Base-by-base conservation (phyloP, 2,113 vertebrate genomes). In the Larimichthys crocea region DNA sequence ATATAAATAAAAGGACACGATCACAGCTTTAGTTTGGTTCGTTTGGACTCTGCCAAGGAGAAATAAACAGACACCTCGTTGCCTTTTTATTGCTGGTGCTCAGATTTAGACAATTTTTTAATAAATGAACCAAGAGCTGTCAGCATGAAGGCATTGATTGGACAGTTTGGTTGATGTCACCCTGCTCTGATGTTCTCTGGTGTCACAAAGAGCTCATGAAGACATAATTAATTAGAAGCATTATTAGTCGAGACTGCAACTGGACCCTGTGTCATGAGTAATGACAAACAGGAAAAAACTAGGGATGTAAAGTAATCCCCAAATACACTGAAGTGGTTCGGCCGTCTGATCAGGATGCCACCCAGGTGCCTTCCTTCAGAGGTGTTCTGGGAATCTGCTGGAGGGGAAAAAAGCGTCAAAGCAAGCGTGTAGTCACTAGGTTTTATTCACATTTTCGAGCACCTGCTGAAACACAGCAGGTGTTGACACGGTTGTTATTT, bases 91-190 rank as follows among this genome's bases (percentile, higher is more conserved):
- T 46, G 40, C n/a, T 12, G 50, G 20, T 24, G 31, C 8, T 64
- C 7, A 6, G 10, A 26, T 7, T 22, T 22, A 22, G n/a, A 15
- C 5, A 2, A 0, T 2, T 0, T 26, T 24, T 16, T 15, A 3
- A 16, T 14, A 16, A 46, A 48, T 24, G 22, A 10, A 64, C 10
- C 20, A 24, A 44, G 5, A 17, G n/a, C 62, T 64, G 12, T 3
- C 3, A 17, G 3, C 57, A 16, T 31, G 57, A 59, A 9, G 15
- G 29, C 57, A 17, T 17, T 29, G 57, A 60, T 19, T 24, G n/a
- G 42, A 24, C 40, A 48, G 40, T 65, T 60, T 60, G 16, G 59
- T 29, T 19, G 16, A 20, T 35, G 29, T 19, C 15, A 10, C 22
- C 5, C 31, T 55, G 11, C 6, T 35, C 20, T 60, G 19, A n/a